Base-by-base conservation (phyloP, 1,140 invertebrate species). In the Drosophila virilis region DNA sequence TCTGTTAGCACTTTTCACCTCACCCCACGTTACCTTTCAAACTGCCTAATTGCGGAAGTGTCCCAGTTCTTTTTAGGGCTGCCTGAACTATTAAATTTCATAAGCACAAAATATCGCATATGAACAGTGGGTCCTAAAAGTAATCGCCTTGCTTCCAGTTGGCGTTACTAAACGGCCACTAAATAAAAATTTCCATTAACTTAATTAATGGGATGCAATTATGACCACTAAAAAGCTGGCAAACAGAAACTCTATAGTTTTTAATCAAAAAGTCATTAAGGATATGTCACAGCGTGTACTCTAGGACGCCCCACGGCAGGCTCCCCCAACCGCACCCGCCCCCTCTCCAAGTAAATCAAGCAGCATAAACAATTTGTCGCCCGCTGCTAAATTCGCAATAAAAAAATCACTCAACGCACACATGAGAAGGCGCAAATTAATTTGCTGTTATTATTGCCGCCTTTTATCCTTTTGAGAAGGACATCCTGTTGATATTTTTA, bases 131-230 rank as follows among this genome's bases (percentile, higher is more conserved):
- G 72, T 60, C 75, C 61, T 66, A 78, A 78, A 78, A 78, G 72
- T 69, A 13, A 22, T 32, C 46, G 45, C 32, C 43, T 9, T 7
- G 40, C 40, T 6, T 52, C 61, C 60, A 72, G 37, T 72, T 66
- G 42, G 48, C 65, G 52, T 54, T 51, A 32, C 37, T 75, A 66
- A 48, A 65, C 59, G 74, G 60, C 60, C 61, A 59, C 72, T 62
- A 84, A 80, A 89, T 89, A 78, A 80, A 74, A 89, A 89, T 80
- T 79, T 78, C 84, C 85, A 89, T 89, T 89, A 89, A 84, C 67
- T 89, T 90, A 89, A 89, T 89, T 89, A 89, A 90, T 90, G 71
- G 59, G 65, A 57, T 54, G 52, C 64, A 84, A 74, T 88, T 74
- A 89, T 75, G 77, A 80, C 57, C 74, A 89, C 77, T 89, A 90